Conservation (phyloP, 2,113 vertebrate genomes). For the Solea senegalensis region DNA sequence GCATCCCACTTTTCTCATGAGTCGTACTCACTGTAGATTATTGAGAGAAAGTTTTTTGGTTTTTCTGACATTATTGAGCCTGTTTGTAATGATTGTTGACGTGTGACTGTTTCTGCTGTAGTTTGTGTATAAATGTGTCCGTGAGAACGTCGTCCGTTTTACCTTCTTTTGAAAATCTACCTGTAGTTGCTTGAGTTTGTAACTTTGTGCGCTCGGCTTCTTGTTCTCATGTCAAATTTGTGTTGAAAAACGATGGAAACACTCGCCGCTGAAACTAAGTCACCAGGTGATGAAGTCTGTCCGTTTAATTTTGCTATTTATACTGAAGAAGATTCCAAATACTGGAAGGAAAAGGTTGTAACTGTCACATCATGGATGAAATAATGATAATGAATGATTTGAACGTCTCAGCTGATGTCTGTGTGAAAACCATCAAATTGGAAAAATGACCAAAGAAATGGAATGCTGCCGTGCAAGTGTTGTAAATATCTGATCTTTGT, state of each 20-base stretch:
- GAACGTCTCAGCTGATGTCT: slow-evolving; percentile 58
- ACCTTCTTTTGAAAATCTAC: slow-evolving; percentile 66
- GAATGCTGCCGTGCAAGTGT: slow-evolving; percentile 84
- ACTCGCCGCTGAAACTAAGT: slow-evolving; percentile 41
- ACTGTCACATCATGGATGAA: slow-evolving; percentile 11
- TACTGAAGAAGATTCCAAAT: slow-evolving; percentile 69
- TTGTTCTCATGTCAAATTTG: slow-evolving; percentile 65
- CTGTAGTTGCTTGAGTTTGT: slow-evolving; percentile 65
- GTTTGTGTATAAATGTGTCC: no score
- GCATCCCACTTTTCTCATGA: no score
- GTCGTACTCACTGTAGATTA: no score
- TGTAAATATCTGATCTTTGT: slow-evolving; percentile 94
- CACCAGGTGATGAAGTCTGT: slow-evolving; percentile 67
- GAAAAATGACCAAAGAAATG: slow-evolving; percentile 96
- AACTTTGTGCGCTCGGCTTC: slow-evolving; percentile 65
- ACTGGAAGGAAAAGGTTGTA: slow-evolving; percentile 54
- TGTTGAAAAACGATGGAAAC: slow-evolving; percentile 61
- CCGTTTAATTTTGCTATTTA: slow-evolving; percentile 77
- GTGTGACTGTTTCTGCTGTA: no score
- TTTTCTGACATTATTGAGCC: no score
- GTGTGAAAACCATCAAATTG: slow-evolving; percentile 79
- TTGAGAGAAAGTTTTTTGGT: no score
- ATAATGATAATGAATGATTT: neutral
- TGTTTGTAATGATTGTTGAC: no score
- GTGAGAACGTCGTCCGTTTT: neutral